These are phyloP conservation scores for Brevimyrus niger DNA, from an alignment of 2,113 vertebrate genomes.

Conservation along the genomic window DNA sequence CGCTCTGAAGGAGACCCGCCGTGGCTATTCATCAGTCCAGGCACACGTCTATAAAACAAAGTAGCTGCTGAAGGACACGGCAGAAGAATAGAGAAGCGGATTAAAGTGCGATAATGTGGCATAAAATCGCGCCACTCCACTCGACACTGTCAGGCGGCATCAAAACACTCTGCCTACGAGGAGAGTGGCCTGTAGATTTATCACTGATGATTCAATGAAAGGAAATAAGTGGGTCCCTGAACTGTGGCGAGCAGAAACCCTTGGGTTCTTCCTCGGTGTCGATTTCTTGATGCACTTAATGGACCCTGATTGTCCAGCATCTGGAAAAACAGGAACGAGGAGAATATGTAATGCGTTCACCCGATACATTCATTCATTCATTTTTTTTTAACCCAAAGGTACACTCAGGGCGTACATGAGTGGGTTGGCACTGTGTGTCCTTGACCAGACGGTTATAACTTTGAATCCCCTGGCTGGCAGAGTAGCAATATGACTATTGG, in stretches of 20 bases:
- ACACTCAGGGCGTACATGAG: background rate
- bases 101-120: background rate
- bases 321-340: background rate
- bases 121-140: background rate
- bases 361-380: background rate
- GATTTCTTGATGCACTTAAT: background rate
- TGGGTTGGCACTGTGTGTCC: background rate
- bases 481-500: background rate
- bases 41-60: background rate
- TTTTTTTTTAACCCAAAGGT: background rate
- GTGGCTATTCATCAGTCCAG: background rate
- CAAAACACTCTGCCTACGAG: background rate
- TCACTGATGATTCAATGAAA: background rate
- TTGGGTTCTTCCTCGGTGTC: background rate
- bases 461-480: background rate
- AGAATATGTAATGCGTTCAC: background rate
- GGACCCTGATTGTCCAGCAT: background rate
- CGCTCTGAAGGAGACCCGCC: background rate
- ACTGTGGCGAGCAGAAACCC: background rate
- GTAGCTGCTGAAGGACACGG: background rate
- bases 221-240: background rate
- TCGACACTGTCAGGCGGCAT: background rate
- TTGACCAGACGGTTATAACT: background rate
- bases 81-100: background rate
- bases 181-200: background rate